These are phyloP conservation scores for Epirrhoe alternata DNA, from an alignment of 2,888 invertebrate genomes.

Conservation along the genomic window DNA sequence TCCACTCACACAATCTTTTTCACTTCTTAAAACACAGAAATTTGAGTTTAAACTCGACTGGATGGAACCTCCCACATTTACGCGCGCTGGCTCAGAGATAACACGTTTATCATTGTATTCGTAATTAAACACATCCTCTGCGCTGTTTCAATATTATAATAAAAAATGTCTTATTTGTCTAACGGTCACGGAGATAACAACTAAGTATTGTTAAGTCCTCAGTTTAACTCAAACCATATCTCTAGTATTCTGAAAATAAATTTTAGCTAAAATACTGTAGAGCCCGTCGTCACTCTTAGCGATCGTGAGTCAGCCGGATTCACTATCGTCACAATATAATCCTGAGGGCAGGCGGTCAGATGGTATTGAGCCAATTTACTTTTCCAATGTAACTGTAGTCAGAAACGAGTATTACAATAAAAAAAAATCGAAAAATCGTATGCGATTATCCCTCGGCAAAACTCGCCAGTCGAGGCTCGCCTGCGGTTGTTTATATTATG, in stretches of 20 bases:
- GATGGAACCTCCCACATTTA: conserved; percentile 37
- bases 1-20: conserved; percentile 13
- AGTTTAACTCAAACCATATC: background rate
- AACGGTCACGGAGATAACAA: conserved; percentile 26
- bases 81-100: conserved; percentile 46
- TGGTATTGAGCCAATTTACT: too few species aligned
- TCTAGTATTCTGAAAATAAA: background rate
- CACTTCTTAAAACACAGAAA: conserved; percentile 6
- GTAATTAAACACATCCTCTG: conserved; percentile 57
- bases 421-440: too few species aligned
- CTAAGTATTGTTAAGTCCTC: conserved; percentile 11
- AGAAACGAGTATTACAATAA: too few species aligned
- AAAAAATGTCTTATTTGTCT: conserved; percentile 32
- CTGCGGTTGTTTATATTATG: too few species aligned
- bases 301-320: too few species aligned
- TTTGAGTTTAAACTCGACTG: conserved; percentile 13
- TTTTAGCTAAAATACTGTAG: background rate
- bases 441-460: too few species aligned
- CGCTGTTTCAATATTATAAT: conserved; percentile 40
- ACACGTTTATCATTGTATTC: conserved; percentile 50
- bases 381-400: too few species aligned
- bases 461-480: too few species aligned
- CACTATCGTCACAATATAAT: too few species aligned
- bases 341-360: too few species aligned
- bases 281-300: background rate